These are phyloP conservation scores for Morone chrysops DNA, from an alignment of 2,113 vertebrate genomes.

Conservation along the genomic window DNA sequence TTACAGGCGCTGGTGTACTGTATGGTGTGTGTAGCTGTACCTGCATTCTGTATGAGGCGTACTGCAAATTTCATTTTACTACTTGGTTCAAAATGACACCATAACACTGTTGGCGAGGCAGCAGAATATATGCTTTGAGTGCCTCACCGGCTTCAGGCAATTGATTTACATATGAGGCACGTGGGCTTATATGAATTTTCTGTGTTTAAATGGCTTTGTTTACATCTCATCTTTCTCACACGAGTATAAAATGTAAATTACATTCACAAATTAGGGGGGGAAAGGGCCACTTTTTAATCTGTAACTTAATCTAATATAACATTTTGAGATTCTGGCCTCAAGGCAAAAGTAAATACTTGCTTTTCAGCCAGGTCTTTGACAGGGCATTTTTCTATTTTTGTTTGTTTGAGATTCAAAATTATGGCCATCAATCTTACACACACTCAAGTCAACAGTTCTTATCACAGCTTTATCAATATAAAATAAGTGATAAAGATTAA, in stretches of 20 bases:
- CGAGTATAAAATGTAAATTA: background rate
- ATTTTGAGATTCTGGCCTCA: background rate
- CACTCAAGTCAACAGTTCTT: background rate
- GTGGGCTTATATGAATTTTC: background rate
- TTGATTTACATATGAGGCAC: background rate
- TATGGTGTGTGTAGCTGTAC: background rate
- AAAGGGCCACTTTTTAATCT: background rate
- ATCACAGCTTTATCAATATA: background rate
- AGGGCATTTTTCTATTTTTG: background rate
- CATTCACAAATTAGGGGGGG: rapidly evolving
- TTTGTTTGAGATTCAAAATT: background rate
- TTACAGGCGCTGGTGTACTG: background rate
- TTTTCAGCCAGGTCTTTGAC: background rate
- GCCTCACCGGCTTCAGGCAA: background rate
- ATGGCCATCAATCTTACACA: background rate
- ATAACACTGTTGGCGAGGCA: background rate
- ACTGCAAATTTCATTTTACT: background rate
- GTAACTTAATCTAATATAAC: background rate
- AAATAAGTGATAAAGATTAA: background rate
- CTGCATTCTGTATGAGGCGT: background rate
- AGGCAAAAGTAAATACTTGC: background rate
- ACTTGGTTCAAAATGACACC: background rate
- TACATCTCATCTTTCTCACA: background rate
- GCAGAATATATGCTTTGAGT: background rate
- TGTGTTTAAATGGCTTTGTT: background rate